phyloP scores from a whole-genome alignment of 2,797 vertebrate species.

The Fistularia commersonii region DNA sequence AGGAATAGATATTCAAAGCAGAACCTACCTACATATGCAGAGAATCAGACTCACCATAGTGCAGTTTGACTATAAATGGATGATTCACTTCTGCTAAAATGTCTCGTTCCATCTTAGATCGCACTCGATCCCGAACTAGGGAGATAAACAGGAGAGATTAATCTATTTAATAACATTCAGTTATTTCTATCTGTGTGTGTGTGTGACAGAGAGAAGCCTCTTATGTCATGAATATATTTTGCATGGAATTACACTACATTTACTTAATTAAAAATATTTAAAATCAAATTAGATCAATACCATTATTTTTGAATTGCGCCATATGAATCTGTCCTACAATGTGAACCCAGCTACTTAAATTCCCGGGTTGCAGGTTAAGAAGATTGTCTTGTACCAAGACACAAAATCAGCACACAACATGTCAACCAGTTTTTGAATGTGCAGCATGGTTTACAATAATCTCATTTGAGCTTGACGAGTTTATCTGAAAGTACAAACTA shows the following conservation, averaged over 20 bases:
- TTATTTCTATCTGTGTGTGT: constrained; percentile 3
- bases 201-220: constrained; percentile 2
- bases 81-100: constrained; percentile 96
- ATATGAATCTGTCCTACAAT: constrained; percentile 45
- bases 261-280: constrained; percentile 16
- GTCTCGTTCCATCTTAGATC: constrained; percentile 96
- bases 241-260: constrained; percentile 12
- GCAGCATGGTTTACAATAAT: constrained; percentile 46
- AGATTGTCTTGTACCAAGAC: constrained; percentile 50
- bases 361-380: constrained; percentile 50
- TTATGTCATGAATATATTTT: neutral
- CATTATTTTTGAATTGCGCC: constrained; percentile 7
- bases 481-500: constrained; percentile 53
- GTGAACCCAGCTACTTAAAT: constrained; percentile 36
- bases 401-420: constrained; percentile 42
- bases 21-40: neutral
- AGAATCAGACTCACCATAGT: constrained; percentile 82
- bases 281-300: constrained; percentile 8
- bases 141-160: neutral
- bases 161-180: constrained; percentile 7
- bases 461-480: constrained; percentile 31
- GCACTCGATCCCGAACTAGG: constrained; percentile 89
- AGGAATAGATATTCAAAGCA: constrained; percentile 2
- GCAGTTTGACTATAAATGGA: constrained; percentile 96
- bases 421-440: constrained; percentile 34